phyloP scores from a whole-genome alignment of 1,140 invertebrate species.

The Elymnias hypermnestra region DNA sequence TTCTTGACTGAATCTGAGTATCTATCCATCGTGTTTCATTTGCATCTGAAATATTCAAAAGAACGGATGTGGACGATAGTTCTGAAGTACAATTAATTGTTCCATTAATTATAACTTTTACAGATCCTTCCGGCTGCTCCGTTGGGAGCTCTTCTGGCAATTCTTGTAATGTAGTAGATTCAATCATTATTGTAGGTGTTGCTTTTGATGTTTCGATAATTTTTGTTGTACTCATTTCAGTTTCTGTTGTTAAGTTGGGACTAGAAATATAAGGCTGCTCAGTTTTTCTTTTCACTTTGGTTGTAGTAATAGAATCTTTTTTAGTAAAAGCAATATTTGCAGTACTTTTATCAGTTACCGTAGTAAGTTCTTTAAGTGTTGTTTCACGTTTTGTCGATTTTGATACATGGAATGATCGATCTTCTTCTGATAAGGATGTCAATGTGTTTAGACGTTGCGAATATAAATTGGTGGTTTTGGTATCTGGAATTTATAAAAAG shows the following conservation, averaged over 20 bases:
- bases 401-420: constrained; percentile 46
- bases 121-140: constrained; percentile 46
- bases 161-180: constrained; percentile 20
- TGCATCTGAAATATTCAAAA: constrained; percentile 34
- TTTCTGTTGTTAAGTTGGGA: constrained; percentile 3
- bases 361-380: constrained; percentile 29
- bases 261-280: constrained; percentile 25
- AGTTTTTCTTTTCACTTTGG: constrained; percentile 50
- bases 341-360: constrained; percentile 32
- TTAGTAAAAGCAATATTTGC: constrained; percentile 25
- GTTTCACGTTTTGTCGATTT: constrained; percentile 41
- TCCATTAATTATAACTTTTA: constrained; percentile 61
- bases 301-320: constrained; percentile 28
- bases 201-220: constrained; percentile 17
- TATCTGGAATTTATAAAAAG: constrained; percentile 11
- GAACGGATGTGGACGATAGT: constrained; percentile 49
- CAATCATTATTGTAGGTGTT: constrained; percentile 8
- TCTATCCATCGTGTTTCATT: constrained; percentile 42
- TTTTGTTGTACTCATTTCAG: constrained; percentile 11
- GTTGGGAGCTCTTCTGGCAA: constrained; percentile 27
- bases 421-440: constrained; percentile 28
- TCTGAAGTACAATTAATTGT: constrained; percentile 65
- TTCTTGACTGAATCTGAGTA: constrained; percentile 35
- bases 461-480: constrained; percentile 11
- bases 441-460: constrained; percentile 17